phyloP scores from a whole-genome alignment of 2,888 invertebrate species.

The Osmoderma eremita region DNA sequence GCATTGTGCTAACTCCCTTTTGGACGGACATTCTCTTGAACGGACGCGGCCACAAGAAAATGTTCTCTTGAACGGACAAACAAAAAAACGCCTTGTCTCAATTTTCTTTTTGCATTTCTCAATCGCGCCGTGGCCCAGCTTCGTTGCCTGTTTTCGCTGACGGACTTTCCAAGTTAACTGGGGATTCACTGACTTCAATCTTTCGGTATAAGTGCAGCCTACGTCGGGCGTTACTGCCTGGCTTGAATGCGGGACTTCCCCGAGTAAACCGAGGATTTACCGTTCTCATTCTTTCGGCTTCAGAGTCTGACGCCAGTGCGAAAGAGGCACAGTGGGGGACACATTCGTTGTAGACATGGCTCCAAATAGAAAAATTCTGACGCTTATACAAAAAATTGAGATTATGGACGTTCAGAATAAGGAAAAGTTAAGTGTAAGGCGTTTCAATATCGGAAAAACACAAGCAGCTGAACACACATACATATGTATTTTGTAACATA shows the following conservation, averaged over 20 bases:
- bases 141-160: slow-evolving; percentile 36
- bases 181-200: no score
- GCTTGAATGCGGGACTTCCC: slow-evolving; percentile 31
- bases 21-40: slow-evolving; percentile 37
- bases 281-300: slow-evolving; percentile 24
- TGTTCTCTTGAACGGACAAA: slow-evolving; percentile 22
- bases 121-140: slow-evolving; percentile 18
- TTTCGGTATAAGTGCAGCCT: no score
- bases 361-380: slow-evolving; percentile 37
- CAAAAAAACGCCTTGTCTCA: slow-evolving; percentile 13
- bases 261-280: slow-evolving; percentile 31
- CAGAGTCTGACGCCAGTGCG: slow-evolving; percentile 33
- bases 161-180: no score
- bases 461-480: no score
- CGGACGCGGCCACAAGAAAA: slow-evolving; percentile 36
- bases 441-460: slow-evolving; percentile 36
- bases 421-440: slow-evolving; percentile 38
- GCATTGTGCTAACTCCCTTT: slow-evolving; percentile 35
- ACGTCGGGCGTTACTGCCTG: no score
- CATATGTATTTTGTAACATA: no score
- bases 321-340: slow-evolving; percentile 23
- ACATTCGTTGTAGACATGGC: slow-evolving; percentile 35
- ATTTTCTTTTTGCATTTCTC: slow-evolving; percentile 30
- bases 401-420: slow-evolving; percentile 37
- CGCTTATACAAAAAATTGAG: slow-evolving; percentile 35